phyloP scores from a whole-genome alignment of 2,113 vertebrate species.

The Cavia aperea region DNA sequence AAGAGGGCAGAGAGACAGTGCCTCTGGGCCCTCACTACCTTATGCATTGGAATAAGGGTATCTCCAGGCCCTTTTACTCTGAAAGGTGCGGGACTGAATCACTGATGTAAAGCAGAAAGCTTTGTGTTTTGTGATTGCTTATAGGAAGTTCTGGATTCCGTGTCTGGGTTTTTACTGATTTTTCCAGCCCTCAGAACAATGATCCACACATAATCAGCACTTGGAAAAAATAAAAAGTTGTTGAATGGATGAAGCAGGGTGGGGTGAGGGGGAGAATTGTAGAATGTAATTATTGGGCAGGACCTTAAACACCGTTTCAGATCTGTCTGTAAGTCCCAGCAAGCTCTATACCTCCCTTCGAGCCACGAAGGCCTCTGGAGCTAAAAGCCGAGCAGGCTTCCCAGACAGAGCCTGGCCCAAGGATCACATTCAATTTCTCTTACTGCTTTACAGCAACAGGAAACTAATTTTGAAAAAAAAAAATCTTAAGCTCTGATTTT shows the following conservation, averaged over 20 bases:
- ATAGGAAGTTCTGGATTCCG: background rate
- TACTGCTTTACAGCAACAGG: slow-evolving; percentile 3
- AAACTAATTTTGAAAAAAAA: slow-evolving; percentile 33
- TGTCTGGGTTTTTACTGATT: background rate
- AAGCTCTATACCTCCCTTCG: background rate
- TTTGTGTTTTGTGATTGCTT: background rate
- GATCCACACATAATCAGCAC: background rate
- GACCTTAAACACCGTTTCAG: background rate
- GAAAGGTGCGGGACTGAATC: background rate
- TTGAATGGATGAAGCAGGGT: background rate
- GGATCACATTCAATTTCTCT: background rate
- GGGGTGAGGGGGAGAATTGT: background rate
- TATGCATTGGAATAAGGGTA: background rate
- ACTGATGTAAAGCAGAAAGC: background rate
- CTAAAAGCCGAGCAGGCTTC: background rate
- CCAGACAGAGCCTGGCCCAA: background rate
- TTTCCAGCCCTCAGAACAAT: background rate
- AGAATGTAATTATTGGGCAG: slow-evolving; percentile 3
- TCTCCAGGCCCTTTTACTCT: background rate
- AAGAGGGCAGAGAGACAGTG: background rate
- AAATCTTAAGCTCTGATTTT: slow-evolving; percentile 39
- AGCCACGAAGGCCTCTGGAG: background rate
- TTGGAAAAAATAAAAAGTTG: background rate
- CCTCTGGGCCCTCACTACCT: background rate
- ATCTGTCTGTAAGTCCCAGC: background rate